A percentile compares a stretch with the other conserved stretches of the same genome.
phyloP scores from a whole-genome alignment of 1,140 invertebrate genomes.

The Drosophila santomea region DNA sequence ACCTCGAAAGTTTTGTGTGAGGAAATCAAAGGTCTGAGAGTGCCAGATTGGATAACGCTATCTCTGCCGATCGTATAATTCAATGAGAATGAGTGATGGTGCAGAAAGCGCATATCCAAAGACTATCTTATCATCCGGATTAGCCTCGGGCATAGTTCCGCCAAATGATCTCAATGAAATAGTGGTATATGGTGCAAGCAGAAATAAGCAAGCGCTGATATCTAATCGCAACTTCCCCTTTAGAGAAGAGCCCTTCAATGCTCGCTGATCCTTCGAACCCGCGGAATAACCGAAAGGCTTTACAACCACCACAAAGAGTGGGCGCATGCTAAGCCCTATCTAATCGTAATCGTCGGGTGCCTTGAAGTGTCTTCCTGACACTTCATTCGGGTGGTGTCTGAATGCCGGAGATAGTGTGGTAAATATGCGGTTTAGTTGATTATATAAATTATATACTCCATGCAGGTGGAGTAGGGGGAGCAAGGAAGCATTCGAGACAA shows the following conservation, averaged over 20 bases:
- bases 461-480: neutral
- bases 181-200: slow-evolving; percentile 10
- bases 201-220: slow-evolving; percentile 9
- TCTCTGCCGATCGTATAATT: slow-evolving; percentile 21
- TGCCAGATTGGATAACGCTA: slow-evolving; percentile 45
- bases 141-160: slow-evolving; percentile 9
- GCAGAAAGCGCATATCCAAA: slow-evolving; percentile 33
- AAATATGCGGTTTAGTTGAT: slow-evolving; percentile 26
- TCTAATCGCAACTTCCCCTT: slow-evolving; percentile 25
- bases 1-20: slow-evolving; percentile 19
- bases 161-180: slow-evolving; percentile 28
- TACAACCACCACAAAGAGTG: slow-evolving; percentile 15
- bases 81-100: slow-evolving; percentile 51
- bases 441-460: slow-evolving; percentile 26
- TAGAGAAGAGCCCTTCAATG: slow-evolving; percentile 10
- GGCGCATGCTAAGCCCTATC: slow-evolving; percentile 64
- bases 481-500: neutral
- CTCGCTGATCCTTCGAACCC: slow-evolving; percentile 14
- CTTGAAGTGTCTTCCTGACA: slow-evolving; percentile 52
- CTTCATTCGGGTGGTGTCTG: slow-evolving; percentile 59
- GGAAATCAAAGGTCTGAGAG: slow-evolving; percentile 54
- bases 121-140: slow-evolving; percentile 50
- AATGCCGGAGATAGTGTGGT: slow-evolving; percentile 53
- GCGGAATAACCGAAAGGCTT: slow-evolving; percentile 23
- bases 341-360: slow-evolving; percentile 53